Base-by-base conservation (phyloP, 2,113 vertebrate species). In the Actenoides lindsayi region DNA sequence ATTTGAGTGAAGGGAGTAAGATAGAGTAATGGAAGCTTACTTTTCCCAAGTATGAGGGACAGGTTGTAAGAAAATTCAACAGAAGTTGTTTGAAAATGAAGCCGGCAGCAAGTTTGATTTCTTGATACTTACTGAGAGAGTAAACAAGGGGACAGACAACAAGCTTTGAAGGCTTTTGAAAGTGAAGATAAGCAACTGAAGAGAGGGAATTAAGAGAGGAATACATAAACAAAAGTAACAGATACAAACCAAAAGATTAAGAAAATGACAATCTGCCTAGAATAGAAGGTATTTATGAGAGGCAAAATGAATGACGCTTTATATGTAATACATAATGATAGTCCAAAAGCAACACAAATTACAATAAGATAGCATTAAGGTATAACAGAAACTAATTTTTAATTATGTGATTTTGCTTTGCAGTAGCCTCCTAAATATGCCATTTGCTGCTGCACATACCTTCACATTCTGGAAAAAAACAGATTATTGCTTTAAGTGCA, bases 121-220 rank as follows among this genome's bases (percentile, higher is more conserved):
- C 46, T 57, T 79, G 53, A n/a, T 83, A 68, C 24, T 70, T 74
- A 82, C 48, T 90, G 84, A 93, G 77, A 83, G n/a, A 94, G 39
- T 76, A 90, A 82, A 67, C 35, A 83, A 83, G 30, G 25, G 53
- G 50, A 83, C 42, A 90, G 50, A 80, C n/a, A 90, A 74, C 8
- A 86, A 94, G 48, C 30, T 86, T 44, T 77, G 81, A 91, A 81
- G 68, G 54, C 64, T 54, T 95, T 80, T 87, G 68, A 35, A 90
- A 89, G 54, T 37, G 54, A 83, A 73, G 57, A 69, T 37, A 76
- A 80, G 33, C 44, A 89, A 85, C 21, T 21, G 46, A 86, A 78
- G 53, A 88, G 35, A 88, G 37, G n/a, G 46, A 87, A 71, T 75
- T 71, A 44, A 14, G 59, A 48, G 53, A 79, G 21, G 44, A 93